Evolutionary conservation across 1,140 invertebrate species (phyloP).

Genomic region (Melanaphis sacchari): DNA sequence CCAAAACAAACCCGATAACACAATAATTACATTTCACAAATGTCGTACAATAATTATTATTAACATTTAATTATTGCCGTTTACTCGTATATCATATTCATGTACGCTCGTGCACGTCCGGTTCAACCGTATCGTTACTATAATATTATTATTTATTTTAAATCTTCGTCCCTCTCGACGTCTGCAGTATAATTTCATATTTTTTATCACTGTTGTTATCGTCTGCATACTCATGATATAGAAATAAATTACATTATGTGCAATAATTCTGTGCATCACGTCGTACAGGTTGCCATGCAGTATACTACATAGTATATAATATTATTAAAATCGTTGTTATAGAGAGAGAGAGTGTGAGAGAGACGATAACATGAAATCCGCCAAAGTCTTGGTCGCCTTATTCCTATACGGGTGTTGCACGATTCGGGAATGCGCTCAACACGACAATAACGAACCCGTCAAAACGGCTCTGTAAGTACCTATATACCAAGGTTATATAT

Average conservation of each 20-base stretch:
- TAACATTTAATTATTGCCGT: not conserved
- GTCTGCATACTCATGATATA: not conserved
- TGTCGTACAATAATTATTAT: no score
- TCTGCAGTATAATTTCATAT: not conserved
- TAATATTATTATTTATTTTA: not conserved
- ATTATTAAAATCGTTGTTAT: not conserved
- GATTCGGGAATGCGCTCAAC: conserved; percentile 22
- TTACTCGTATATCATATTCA: no score
- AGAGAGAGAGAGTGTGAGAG: not conserved
- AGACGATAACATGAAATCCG: not conserved
- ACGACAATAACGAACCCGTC: conserved; percentile 22
- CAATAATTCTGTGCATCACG: not conserved
- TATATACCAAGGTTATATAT: not conserved
- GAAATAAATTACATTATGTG: not conserved
- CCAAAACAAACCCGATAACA: not conserved
- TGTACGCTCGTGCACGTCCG: not conserved
- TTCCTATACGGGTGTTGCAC: not conserved
- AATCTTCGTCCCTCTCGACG: not conserved
- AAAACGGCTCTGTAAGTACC: conserved; percentile 41
- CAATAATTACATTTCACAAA: no score
- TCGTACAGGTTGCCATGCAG: not conserved
- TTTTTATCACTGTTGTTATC: not conserved
- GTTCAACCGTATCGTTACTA: not conserved
- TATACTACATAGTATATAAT: no score
- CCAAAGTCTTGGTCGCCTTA: not conserved